Conservation (phyloP, 2,888 invertebrate species). For the Spodoptera littoralis region DNA sequence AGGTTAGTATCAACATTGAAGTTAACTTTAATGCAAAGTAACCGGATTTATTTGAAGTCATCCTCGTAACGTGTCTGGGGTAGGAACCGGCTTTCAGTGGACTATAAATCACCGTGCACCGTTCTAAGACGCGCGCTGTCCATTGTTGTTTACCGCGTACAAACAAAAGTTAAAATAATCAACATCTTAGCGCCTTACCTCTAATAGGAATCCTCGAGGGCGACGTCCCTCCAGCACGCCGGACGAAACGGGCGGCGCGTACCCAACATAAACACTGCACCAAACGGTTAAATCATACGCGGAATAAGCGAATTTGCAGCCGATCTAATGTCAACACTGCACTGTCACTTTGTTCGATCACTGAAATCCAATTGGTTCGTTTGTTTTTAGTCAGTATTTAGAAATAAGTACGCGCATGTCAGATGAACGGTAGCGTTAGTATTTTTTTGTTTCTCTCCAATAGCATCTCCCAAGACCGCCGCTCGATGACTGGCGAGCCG, state of each 20-base stretch:
- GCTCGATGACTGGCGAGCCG: conserved; percentile 84
- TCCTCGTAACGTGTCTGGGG: conserved; percentile 55
- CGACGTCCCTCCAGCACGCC: conserved; percentile 85
- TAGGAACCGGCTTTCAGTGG: conserved; percentile 70
- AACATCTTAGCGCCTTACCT: conserved; percentile 74
- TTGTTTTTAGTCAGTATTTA: conserved; percentile 84
- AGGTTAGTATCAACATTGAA: neutral
- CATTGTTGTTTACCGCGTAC: conserved; percentile 42
- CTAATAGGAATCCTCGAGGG: conserved; percentile 83
- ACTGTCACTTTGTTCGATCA: conserved; percentile 78
- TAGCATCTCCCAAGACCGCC: conserved; percentile 71
- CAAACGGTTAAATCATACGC: conserved; percentile 77
- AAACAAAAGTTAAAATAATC: conserved; percentile 69
- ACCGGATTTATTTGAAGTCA: conserved; percentile 69
- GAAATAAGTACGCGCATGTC: conserved; percentile 81
- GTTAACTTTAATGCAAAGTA: conserved; percentile 43
- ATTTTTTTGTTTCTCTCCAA: conserved; percentile 52
- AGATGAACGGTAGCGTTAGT: conserved; percentile 66
- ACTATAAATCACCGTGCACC: conserved; percentile 55
- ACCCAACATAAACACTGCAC: conserved; percentile 88
- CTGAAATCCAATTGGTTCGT: conserved; percentile 82
- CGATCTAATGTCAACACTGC: conserved; percentile 71
- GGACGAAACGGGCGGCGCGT: conserved; percentile 81
- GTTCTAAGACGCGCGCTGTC: conserved; percentile 32
- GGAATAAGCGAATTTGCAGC: conserved; percentile 64